A percentile compares a stretch with the other conserved stretches of the same genome.
phyloP scores from a whole-genome alignment of 2,113 vertebrate genomes.

The Rhinogobius similis region DNA sequence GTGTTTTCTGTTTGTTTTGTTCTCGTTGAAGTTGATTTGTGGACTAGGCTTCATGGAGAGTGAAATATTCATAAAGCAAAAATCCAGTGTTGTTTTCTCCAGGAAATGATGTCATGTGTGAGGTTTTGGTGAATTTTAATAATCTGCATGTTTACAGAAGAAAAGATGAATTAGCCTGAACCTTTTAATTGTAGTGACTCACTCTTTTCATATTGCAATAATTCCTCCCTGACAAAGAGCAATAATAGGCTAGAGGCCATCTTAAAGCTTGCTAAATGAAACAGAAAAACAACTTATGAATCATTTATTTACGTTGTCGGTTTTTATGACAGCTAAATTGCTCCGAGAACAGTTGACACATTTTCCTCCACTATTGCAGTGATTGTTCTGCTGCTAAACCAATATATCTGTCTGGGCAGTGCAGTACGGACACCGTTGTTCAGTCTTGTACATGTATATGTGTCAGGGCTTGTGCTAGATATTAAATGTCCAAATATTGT shows the following conservation, averaged over 20 bases:
- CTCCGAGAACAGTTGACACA: conserved; percentile 38
- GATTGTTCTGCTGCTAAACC: conserved; percentile 60
- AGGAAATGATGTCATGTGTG: conserved; percentile 30
- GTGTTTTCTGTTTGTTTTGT: conserved; percentile 15
- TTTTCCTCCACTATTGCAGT: conserved; percentile 42
- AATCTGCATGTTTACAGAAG: conserved; percentile 35
- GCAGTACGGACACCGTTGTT: conserved; percentile 21
- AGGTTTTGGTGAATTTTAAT: conserved; percentile 41
- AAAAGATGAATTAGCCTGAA: conserved; percentile 33
- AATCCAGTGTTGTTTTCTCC: conserved; percentile 26
- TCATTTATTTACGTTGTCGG: conserved; percentile 41
- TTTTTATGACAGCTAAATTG: conserved; percentile 32
- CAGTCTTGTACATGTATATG: background rate
- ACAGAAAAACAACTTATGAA: conserved; percentile 50
- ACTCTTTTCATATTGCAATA: conserved; percentile 26
- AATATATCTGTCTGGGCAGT: conserved; percentile 28
- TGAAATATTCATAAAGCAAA: conserved; percentile 17
- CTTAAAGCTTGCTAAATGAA: conserved; percentile 5
- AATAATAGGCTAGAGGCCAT: conserved; percentile 17
- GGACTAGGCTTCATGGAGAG: conserved; percentile 1
- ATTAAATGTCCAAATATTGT: background rate
- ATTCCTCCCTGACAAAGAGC: conserved; percentile 31
- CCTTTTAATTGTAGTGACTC: conserved; percentile 48
- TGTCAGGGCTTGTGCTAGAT: background rate
- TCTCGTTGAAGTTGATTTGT: conserved; percentile 21